Evolutionary conservation across 2,888 invertebrate species (phyloP).

Genomic region (Cosmorhoe ocellata): DNA sequence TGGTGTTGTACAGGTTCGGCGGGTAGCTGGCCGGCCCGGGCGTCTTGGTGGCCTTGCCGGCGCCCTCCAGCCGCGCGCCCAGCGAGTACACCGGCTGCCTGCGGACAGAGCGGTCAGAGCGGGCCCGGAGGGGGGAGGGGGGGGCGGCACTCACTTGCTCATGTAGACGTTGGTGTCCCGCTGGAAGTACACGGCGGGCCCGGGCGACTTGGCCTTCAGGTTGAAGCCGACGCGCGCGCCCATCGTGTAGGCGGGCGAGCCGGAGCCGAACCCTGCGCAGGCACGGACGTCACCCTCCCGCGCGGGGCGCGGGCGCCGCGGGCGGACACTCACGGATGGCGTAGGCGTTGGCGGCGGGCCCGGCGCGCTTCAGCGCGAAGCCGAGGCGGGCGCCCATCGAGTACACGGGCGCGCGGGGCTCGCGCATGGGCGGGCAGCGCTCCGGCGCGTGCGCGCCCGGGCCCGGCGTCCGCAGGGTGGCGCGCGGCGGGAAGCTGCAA

Average conservation of each 20-base stretch:
- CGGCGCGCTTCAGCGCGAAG: conserved; percentile 63
- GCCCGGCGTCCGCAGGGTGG: conserved; percentile 75
- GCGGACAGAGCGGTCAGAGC: too few species aligned
- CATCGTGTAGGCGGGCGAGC: conserved; percentile 71
- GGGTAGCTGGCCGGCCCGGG: conserved; percentile 77
- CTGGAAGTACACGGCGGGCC: conserved; percentile 81
- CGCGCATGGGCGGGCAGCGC: conserved; percentile 77
- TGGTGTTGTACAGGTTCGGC: conserved; percentile 69
- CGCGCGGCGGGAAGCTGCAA: conserved; percentile 50
- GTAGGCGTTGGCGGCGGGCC: conserved; percentile 86
- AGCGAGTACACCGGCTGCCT: conserved; percentile 69
- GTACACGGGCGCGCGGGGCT: conserved; percentile 81
- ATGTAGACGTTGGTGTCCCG: conserved; percentile 61
- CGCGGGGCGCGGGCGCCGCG: too few species aligned
- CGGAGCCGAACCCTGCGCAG: conserved; percentile 60
- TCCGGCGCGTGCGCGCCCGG: conserved; percentile 86
- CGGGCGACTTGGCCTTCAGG: conserved; percentile 65
- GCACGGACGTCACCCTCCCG: too few species aligned
- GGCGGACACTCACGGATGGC: conserved; percentile 44
- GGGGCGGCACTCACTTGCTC: conserved; percentile 50
- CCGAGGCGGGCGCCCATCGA: conserved; percentile 78
- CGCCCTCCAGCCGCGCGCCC: conserved; percentile 57
- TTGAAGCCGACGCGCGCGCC: conserved; percentile 61
- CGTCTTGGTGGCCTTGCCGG: conserved; percentile 52
- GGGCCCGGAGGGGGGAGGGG: too few species aligned